Percentiles rank a stretch among this genome's conserved stretches.
Conservation (phyloP, 2,113 vertebrate genomes). For the Hemichromis elongatus region DNA sequence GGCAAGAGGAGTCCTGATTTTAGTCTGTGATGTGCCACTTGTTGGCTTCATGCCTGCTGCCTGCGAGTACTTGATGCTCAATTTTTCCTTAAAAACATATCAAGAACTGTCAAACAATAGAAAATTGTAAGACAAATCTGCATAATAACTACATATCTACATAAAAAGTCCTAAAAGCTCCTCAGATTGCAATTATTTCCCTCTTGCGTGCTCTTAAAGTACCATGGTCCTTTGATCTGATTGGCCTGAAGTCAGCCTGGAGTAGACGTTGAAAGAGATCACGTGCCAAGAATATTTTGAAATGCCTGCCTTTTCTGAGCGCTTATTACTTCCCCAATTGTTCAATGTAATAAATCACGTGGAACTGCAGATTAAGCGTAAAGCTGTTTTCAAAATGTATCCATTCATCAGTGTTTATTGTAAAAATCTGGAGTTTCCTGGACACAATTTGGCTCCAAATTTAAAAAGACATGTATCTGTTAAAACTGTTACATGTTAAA, state of each 20-base stretch:
- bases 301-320: neutral
- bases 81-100: neutral
- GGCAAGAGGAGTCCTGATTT: neutral
- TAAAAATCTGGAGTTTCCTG: neutral
- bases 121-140: accelerated
- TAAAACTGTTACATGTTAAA: neutral
- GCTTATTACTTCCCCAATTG: neutral
- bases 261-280: neutral
- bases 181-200: accelerated
- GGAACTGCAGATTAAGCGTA: neutral
- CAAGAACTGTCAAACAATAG: neutral
- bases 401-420: neutral
- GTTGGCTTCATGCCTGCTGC: neutral
- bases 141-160: neutral
- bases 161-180: neutral
- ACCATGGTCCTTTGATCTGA: neutral
- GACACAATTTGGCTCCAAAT: neutral
- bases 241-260: neutral
- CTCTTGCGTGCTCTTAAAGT: neutral
- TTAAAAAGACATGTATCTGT: neutral
- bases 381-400: neutral
- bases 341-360: neutral
- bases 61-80: neutral
- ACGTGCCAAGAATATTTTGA: neutral
- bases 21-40: neutral